Percentiles rank a stretch among this genome's conserved stretches.
Conservation (phyloP, 1,140 invertebrate genomes). For the Drosophila albomicans region DNA sequence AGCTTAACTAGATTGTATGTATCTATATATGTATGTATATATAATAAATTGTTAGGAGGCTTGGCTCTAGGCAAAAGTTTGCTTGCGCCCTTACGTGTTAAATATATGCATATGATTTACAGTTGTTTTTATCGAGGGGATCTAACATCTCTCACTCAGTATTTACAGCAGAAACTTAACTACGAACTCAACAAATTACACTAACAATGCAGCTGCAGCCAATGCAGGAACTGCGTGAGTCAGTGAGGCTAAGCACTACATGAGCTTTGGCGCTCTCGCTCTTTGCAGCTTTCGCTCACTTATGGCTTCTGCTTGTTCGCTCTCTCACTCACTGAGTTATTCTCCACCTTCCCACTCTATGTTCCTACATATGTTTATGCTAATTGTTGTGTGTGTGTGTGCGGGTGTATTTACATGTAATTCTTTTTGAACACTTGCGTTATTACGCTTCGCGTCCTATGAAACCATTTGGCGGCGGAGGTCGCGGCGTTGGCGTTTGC, state of each 20-base stretch:
- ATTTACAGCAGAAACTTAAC: conserved; percentile 5
- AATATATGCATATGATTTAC: conserved; percentile 33
- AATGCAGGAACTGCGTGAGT: too few relatives aligned
- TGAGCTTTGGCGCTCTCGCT: neutral
- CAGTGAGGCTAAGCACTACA: neutral
- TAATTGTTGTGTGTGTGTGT: conserved; percentile 25
- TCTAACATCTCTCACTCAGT: neutral
- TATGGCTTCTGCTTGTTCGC: neutral
- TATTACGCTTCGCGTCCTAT: conserved; percentile 78
- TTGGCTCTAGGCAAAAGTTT: conserved; percentile 66
- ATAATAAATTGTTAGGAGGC: conserved; percentile 46
- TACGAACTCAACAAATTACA: conserved; percentile 13
- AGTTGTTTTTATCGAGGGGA: conserved; percentile 16
- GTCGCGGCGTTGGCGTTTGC: conserved; percentile 50
- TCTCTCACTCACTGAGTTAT: conserved; percentile 4
- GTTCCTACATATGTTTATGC: conserved; percentile 16
- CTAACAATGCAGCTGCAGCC: neutral
- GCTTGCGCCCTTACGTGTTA: conserved; percentile 41
- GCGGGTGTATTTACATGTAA: conserved; percentile 52
- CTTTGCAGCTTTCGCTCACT: neutral
- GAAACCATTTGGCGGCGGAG: conserved; percentile 79
- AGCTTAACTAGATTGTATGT: conserved; percentile 12
- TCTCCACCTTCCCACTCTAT: neutral
- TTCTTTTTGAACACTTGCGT: conserved; percentile 4
- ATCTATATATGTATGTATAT: conserved; percentile 10